Percentiles rank a stretch among this genome's conserved stretches.
Evolutionary conservation across 2,888 invertebrate genomes (phyloP).

Genomic region (Epinotia demarniana): DNA sequence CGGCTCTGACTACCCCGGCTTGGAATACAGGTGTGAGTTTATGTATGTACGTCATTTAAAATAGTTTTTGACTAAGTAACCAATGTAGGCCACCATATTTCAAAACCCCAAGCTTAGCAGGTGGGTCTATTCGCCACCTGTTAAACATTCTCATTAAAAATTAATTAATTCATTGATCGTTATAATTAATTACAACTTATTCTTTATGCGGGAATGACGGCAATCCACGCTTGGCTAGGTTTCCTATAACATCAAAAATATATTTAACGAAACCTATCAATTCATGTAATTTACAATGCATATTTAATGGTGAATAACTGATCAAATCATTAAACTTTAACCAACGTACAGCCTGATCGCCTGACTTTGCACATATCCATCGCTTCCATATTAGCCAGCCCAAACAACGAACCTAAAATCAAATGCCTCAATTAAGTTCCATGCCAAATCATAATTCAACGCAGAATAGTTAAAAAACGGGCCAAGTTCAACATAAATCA

Average conservation of each 20-base stretch:
- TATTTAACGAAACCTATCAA: not conserved
- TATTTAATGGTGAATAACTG: not conserved
- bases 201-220: constrained; percentile 3
- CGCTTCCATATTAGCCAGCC: not conserved
- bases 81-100: constrained; percentile 8
- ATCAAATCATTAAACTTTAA: not conserved
- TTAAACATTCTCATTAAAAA: constrained; percentile 30
- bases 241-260: constrained; percentile 7
- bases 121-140: constrained; percentile 38
- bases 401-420: constrained; percentile 9
- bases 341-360: not conserved
- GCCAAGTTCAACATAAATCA: constrained; percentile 36
- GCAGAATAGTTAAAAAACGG: constrained; percentile 5
- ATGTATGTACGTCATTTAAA: not conserved
- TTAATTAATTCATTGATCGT: constrained; percentile 31
- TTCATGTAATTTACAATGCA: not conserved
- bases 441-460: constrained; percentile 21
- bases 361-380: not conserved
- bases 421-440: constrained; percentile 17
- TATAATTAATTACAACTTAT: constrained; percentile 17
- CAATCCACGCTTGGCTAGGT: constrained; percentile 4
- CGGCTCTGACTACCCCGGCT: no score
- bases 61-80: not conserved
- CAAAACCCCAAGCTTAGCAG: constrained; percentile 22
- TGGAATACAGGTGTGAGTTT: no score